These are phyloP conservation scores for Cosmopolites sordidus DNA, from an alignment of 2,888 invertebrate genomes.

Conservation along the genomic window DNA sequence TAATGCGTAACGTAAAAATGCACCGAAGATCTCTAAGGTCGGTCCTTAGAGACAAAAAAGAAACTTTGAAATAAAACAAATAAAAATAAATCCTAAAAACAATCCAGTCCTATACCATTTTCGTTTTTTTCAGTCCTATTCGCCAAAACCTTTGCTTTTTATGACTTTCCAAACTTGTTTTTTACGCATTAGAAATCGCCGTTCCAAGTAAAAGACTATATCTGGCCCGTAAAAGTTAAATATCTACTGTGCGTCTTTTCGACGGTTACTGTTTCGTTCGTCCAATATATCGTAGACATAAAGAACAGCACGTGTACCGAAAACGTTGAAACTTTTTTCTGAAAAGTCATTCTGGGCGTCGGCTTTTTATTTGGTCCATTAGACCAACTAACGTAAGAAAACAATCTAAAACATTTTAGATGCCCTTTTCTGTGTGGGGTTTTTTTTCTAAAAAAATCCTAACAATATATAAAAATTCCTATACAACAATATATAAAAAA, in stretches of 20 bases:
- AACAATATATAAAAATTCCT: too few species aligned
- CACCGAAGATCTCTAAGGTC: too few species aligned
- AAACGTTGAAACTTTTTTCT: background rate
- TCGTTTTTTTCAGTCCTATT: background rate
- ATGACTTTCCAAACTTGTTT: slow-evolving; percentile 1
- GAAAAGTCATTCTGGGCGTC: background rate
- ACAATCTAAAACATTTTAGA: too few species aligned
- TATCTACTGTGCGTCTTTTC: background rate
- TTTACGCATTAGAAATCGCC: background rate
- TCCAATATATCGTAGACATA: background rate
- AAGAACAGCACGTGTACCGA: background rate
- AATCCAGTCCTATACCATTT: background rate
- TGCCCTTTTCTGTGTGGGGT: too few species aligned
- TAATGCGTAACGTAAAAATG: too few species aligned
- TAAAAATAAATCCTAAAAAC: background rate
- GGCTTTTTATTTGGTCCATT: too few species aligned
- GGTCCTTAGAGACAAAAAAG: too few species aligned
- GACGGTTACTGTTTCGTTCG: background rate
- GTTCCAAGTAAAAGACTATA: background rate
- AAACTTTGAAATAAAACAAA: background rate
- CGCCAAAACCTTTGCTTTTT: background rate
- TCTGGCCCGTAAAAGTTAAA: background rate
- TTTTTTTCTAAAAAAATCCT: too few species aligned
- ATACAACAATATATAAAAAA: too few species aligned
- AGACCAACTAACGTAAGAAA: too few species aligned